These are phyloP conservation scores for Proteles cristata DNA, from an alignment of 2,113 vertebrate genomes.

Conservation along the genomic window DNA sequence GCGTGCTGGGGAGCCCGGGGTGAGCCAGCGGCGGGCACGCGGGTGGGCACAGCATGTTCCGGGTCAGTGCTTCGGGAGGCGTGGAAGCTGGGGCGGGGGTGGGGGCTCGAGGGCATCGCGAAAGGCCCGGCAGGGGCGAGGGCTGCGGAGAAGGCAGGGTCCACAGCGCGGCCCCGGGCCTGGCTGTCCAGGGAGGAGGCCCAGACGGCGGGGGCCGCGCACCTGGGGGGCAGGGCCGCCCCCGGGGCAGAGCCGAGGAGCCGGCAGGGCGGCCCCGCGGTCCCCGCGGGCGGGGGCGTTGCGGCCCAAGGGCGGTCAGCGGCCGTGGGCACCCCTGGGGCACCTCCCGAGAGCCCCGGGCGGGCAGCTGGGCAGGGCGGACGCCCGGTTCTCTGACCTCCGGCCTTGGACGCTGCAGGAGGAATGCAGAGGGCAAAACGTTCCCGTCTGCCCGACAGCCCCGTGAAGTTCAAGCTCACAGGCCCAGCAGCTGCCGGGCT, in stretches of 20 bases:
- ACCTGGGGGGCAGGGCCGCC: neutral
- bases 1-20: neutral
- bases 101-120: fast-evolving
- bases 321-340: neutral
- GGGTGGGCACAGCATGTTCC: neutral
- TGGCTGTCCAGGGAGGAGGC: neutral
- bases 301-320: neutral
- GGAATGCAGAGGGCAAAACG: neutral
- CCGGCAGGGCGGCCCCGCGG: fast-evolving
- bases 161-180: neutral
- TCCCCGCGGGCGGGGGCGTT: fast-evolving
- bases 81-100: no score
- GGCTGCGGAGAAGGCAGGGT: neutral
- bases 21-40: neutral
- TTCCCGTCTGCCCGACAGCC: slow-evolving; percentile 66
- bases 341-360: fast-evolving
- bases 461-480: slow-evolving; percentile 72
- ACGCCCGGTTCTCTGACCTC: neutral
- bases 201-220: fast-evolving
- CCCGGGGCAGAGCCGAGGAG: neutral
- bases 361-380: neutral
- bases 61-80: neutral
- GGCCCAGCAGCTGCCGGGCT: slow-evolving; percentile 65
- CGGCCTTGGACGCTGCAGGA: neutral
- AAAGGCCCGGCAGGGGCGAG: fast-evolving